These are phyloP conservation scores for Drosophila nr. fundita DNA, from an alignment of 2,888 invertebrate species.

Conservation along the genomic window DNA sequence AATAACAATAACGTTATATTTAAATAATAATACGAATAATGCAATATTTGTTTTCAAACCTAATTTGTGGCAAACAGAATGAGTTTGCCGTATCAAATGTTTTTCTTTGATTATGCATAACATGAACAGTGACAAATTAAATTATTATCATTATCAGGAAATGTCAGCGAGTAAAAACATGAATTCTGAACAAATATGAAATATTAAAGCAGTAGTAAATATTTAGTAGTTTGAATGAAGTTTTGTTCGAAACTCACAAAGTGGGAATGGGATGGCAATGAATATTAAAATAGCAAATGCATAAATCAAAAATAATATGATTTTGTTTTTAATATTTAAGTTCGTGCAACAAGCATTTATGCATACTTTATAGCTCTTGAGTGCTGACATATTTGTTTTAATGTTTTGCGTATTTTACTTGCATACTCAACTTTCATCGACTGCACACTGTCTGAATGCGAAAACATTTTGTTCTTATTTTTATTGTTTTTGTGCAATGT, in stretches of 20 bases:
- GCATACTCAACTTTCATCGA: constrained; percentile 27
- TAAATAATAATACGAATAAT: background rate
- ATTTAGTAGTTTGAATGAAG: background rate
- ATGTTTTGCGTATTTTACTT: constrained; percentile 14
- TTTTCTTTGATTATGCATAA: background rate
- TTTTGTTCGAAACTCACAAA: background rate
- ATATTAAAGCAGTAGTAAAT: background rate
- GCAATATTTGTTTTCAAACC: background rate
- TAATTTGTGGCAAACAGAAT: background rate
- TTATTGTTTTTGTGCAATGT: background rate
- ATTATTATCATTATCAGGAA: background rate
- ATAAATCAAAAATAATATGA: background rate
- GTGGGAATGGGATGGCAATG: background rate
- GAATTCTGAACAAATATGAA: background rate
- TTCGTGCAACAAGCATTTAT: background rate
- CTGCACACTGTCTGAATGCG: constrained; percentile 6
- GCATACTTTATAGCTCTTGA: background rate
- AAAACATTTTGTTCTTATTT: constrained; percentile 11
- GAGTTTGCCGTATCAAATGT: background rate
- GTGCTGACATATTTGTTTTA: background rate
- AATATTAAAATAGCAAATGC: background rate
- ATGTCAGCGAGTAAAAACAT: background rate
- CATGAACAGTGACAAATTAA: background rate
- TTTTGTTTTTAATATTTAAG: background rate
- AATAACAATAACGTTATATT: background rate